Base-by-base conservation (phyloP, 1,140 invertebrate genomes). In the Euwallacea fornicatus region DNA sequence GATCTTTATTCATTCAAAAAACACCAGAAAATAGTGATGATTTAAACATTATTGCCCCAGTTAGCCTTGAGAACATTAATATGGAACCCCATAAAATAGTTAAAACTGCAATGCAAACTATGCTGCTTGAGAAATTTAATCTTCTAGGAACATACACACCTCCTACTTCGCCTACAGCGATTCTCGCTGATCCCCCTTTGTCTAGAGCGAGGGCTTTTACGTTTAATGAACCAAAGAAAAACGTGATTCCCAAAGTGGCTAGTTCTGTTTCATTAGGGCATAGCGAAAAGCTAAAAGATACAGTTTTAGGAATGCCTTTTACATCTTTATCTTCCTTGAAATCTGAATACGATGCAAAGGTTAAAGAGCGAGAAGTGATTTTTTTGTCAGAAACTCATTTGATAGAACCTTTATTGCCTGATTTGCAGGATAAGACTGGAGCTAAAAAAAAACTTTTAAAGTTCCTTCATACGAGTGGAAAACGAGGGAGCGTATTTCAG, bases 61-160 rank as follows among this genome's bases (percentile, higher is more conserved):
- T 75, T 47, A 68, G 66, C 15, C 54, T 70, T 33, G 69, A 73
- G 43, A 73, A 63, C 70, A 59, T 71, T 43, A 66, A 74, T 64
- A 72, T 78, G 8, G 68, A 77, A 71, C 47, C 72, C 7, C 73
- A 75, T 67, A 73, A 78, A 47, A 73, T 83, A 60, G 61, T 82
- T 21, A 76, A 80, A 69, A 80, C 81, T 44, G 82, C 81, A 16
- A 77, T 82, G 59, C 76, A 82, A 73, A 80, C 79, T 54, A 81
- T 82, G 66, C 73, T 82, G 9, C 72, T 82, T 33, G 82, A 83
- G 15, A 82, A 81, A 76, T 77, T 78, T 16, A 77, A 80, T 66
- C 58, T 81, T 42, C 67, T 80, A 9, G 76, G 76, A 13, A 77
- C 77, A 7, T 80, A 79, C 53, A 77, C 78, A 4, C 79, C 78